Conservation (phyloP, 2,797 vertebrate species). For the Lindbergichthys nudifrons region DNA sequence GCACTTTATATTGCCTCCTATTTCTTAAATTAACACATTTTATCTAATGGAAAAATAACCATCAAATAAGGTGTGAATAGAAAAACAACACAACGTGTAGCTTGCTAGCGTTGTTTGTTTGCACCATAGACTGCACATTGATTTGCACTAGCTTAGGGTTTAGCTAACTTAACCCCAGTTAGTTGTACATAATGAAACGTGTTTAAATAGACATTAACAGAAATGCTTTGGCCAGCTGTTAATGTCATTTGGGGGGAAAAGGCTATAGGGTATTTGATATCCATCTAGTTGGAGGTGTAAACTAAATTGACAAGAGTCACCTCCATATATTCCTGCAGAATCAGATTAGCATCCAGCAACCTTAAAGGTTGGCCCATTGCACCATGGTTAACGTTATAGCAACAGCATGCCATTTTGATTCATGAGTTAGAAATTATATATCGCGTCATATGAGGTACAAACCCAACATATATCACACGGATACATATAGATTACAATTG, state of each 20-base stretch:
- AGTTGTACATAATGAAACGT: not conserved
- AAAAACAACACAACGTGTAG: not conserved
- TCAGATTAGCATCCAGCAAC: not conserved
- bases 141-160: not conserved
- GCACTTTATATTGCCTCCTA: not conserved
- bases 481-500: fast-evolving
- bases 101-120: not conserved
- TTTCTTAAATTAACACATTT: not conserved
- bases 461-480: fast-evolving
- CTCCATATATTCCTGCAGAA: not conserved
- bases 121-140: not conserved
- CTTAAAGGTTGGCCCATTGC: not conserved
- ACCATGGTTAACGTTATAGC: fast-evolving
- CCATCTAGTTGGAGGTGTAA: not conserved
- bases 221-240: not conserved
- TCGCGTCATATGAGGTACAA: not conserved
- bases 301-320: too few relatives aligned
- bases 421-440: fast-evolving
- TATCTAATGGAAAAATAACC: too few relatives aligned
- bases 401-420: not conserved
- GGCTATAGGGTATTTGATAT: not conserved
- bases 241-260: fast-evolving
- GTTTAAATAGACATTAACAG: not conserved
- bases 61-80: too few relatives aligned
- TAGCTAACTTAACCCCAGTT: not conserved